A percentile compares a stretch with the other conserved stretches of the same genome.
Conservation (phyloP, 2,888 invertebrate species). For the Thelaira solivaga region DNA sequence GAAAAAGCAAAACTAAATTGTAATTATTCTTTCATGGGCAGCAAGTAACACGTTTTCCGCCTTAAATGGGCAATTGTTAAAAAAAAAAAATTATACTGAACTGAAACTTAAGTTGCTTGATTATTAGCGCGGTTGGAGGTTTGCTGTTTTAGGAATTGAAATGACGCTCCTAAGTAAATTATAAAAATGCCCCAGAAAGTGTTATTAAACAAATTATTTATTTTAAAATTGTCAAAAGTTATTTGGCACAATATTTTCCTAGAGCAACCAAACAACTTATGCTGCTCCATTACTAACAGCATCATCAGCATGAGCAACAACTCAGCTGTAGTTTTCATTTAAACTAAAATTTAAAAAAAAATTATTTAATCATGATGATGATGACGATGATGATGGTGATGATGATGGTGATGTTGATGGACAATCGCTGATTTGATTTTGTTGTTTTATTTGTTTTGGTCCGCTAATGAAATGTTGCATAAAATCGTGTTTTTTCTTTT, state of each 20-base stretch:
- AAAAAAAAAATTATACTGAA: background rate
- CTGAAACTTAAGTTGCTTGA: background rate
- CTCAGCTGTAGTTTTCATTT: background rate
- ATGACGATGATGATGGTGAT: background rate
- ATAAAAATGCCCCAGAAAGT: conserved; percentile 19
- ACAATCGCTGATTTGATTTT: conserved; percentile 24
- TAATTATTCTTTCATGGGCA: conserved; percentile 35
- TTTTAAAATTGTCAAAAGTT: conserved; percentile 26
- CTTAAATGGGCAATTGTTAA: conserved; percentile 18
- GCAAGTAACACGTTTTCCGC: conserved; percentile 34
- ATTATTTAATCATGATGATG: background rate
- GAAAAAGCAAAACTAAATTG: no score
- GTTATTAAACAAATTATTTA: conserved; percentile 12
- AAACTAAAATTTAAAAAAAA: no score
- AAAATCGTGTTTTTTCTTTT: conserved; percentile 47
- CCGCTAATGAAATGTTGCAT: conserved; percentile 44
- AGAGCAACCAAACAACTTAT: background rate
- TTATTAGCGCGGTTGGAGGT: background rate
- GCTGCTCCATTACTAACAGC: background rate
- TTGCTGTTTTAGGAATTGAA: background rate
- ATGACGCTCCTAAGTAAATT: conserved; percentile 48
- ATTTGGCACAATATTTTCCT: conserved; percentile 9
- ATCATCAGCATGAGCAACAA: no score
- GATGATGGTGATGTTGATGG: background rate
- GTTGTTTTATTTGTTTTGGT: background rate